Percentiles rank a stretch among this genome's conserved stretches.
These are phyloP conservation scores for Ridgeia piscesae DNA, from an alignment of 1,140 invertebrate genomes.

Conservation along the genomic window DNA sequence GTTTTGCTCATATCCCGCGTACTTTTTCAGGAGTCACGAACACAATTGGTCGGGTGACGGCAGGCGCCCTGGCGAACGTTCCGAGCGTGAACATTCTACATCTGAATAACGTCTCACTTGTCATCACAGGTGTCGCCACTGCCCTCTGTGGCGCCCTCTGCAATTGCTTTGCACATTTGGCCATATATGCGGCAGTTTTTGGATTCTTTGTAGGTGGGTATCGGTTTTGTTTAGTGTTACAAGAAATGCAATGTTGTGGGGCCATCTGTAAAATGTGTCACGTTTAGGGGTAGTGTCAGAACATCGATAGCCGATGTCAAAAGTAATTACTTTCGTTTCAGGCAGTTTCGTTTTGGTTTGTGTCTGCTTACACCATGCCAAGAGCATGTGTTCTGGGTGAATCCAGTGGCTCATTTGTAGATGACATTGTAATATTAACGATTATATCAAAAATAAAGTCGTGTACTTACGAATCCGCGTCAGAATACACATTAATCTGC, in stretches of 20 bases:
- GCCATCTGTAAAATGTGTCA: background rate
- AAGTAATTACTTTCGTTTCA: no score
- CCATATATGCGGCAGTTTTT: constrained; percentile 81
- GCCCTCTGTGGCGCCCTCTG: constrained; percentile 82
- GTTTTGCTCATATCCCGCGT: no score
- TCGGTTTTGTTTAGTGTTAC: constrained; percentile 60
- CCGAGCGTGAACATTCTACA: constrained; percentile 21
- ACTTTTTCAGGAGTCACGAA: constrained; percentile 17
- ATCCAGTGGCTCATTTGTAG: no score
- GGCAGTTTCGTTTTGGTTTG: no score
- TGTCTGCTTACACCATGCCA: no score
- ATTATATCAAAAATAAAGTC: no score
- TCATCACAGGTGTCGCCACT: constrained; percentile 51
- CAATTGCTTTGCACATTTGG: constrained; percentile 71
- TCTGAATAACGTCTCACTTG: constrained; percentile 20
- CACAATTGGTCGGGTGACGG: constrained; percentile 18
- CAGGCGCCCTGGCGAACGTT: constrained; percentile 14
- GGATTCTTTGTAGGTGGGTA: constrained; percentile 83
- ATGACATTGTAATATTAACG: no score
- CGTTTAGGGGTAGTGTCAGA: no score
- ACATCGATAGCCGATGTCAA: no score
- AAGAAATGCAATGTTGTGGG: background rate
- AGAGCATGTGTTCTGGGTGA: no score
- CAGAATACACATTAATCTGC: no score
- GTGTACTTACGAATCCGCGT: no score